Percentiles rank a stretch among this genome's conserved stretches.
These are phyloP conservation scores for Donacobius atricapilla DNA, from an alignment of 2,113 vertebrate genomes.

Conservation along the genomic window DNA sequence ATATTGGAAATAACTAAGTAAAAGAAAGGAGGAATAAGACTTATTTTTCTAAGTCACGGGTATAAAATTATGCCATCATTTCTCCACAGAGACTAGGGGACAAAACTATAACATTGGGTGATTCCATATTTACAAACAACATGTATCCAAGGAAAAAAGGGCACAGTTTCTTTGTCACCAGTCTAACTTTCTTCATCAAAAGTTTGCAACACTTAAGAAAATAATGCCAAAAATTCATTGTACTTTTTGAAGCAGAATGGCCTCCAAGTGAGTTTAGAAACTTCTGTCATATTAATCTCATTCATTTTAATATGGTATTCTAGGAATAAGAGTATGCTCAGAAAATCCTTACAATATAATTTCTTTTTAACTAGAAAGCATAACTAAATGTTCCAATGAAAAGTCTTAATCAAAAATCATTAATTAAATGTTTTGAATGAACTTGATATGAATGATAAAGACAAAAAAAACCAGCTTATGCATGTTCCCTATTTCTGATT, in stretches of 20 bases:
- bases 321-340: background rate
- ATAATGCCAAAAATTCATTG: background rate
- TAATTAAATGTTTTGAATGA: background rate
- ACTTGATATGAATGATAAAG: background rate
- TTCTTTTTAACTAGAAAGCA: background rate
- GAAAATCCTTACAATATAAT: background rate
- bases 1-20: background rate
- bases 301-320: background rate
- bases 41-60: background rate
- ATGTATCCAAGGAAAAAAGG: background rate
- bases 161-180: background rate
- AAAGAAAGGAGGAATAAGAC: background rate
- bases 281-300: background rate
- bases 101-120: background rate
- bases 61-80: background rate
- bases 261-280: background rate
- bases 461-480: background rate
- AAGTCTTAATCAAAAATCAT: background rate
- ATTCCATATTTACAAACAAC: background rate
- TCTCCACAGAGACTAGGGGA: background rate
- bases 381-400: background rate
- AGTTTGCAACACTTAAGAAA: background rate
- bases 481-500: background rate
- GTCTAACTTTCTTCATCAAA: background rate
- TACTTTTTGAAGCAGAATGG: background rate